Evolutionary conservation across 2,113 vertebrate species (phyloP).

Genomic region (Dipodomys merriami): DNA sequence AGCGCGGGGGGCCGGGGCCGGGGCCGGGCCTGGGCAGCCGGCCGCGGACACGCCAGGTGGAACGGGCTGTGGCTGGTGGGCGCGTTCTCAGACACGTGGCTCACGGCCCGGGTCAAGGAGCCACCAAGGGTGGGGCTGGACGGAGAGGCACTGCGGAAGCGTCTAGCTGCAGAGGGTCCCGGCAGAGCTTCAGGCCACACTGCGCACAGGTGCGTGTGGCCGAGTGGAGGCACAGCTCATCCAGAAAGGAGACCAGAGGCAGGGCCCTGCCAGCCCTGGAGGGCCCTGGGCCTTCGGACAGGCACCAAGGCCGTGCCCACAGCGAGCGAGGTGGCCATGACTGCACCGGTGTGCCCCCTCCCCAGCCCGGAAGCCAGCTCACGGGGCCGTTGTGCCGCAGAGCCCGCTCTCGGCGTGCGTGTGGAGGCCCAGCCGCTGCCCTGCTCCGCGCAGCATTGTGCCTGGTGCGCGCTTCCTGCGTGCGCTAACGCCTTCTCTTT

Average conservation of each 20-base stretch:
- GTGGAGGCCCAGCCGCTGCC: too few relatives aligned
- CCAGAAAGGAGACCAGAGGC: neutral
- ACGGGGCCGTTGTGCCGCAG: too few relatives aligned
- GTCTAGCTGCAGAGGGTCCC: neutral
- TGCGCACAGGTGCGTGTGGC: accelerated
- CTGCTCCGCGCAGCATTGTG: too few relatives aligned
- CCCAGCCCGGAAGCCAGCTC: neutral
- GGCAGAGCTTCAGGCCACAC: neutral
- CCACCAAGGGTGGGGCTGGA: neutral
- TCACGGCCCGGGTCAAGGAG: neutral
- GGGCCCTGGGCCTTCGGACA: neutral
- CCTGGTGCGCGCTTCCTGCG: neutral
- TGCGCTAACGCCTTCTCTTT: neutral
- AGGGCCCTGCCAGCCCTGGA: neutral
- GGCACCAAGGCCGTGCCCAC: neutral
- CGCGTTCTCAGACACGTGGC: neutral
- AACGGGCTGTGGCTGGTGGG: neutral
- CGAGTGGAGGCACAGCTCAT: neutral
- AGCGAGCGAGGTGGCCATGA: neutral
- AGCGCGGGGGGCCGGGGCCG: too few relatives aligned
- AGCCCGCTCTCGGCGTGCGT: too few relatives aligned
- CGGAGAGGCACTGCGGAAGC: neutral
- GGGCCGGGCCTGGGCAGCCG: too few relatives aligned
- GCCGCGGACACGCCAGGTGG: too few relatives aligned
- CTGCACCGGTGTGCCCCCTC: neutral